Evolutionary conservation across 2,113 vertebrate species (phyloP).

Genomic region (Pristiophorus japonicus): DNA sequence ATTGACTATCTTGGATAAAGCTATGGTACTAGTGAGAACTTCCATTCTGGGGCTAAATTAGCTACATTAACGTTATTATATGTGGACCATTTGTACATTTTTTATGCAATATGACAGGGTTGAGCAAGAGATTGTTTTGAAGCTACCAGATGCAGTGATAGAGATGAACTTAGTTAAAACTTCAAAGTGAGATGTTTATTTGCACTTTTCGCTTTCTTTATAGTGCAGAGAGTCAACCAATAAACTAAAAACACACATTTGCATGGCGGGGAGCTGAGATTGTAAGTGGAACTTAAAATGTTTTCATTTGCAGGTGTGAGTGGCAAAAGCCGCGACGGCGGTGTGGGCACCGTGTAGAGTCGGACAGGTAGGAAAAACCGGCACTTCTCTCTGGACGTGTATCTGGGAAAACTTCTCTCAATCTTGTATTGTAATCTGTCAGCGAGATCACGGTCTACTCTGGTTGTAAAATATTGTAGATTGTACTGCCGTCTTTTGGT

Average conservation of each 20-base stretch:
- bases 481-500: not conserved
- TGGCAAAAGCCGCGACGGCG: not conserved
- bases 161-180: not conserved
- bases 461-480: not conserved
- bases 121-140: not conserved
- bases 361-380: not conserved
- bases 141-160: not conserved
- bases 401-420: not conserved
- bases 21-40: not conserved
- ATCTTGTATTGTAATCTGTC: not conserved
- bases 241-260: not conserved
- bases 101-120: not conserved
- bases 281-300: not conserved
- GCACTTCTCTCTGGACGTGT: not conserved
- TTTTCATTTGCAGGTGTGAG: not conserved
- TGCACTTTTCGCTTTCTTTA: not conserved
- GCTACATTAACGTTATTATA: not conserved
- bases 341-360: not conserved
- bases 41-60: not conserved
- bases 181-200: not conserved
- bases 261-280: not conserved
- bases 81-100: not conserved
- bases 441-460: not conserved
- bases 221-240: not conserved
- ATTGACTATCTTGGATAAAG: not conserved